These are phyloP conservation scores for Bradypodion pumilum DNA, from an alignment of 2,797 vertebrate species.

Conservation along the genomic window DNA sequence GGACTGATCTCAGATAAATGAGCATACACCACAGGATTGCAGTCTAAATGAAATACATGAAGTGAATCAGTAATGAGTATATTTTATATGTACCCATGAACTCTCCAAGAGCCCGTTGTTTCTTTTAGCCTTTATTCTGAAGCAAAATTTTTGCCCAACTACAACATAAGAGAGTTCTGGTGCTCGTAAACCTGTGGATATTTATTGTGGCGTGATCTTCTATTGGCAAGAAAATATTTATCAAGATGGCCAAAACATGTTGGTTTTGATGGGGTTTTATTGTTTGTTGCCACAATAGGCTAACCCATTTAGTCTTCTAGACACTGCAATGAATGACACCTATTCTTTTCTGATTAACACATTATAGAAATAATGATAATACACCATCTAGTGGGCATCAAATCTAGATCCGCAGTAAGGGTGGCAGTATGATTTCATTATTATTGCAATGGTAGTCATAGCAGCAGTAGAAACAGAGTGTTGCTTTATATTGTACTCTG, in stretches of 20 bases:
- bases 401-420: background rate
- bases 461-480: no score
- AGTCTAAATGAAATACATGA: background rate
- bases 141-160: background rate
- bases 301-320: background rate
- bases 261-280: background rate
- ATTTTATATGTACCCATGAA: background rate
- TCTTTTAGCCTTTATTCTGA: background rate
- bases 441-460: no score
- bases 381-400: constrained; percentile 28
- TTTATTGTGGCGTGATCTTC: background rate
- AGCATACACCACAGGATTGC: no score
- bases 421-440: background rate
- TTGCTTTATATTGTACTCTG: no score
- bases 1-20: no score
- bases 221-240: background rate
- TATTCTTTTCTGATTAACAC: background rate
- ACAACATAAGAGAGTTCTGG: background rate
- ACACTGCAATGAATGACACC: background rate
- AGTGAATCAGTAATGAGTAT: background rate
- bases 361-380: constrained; percentile 12
- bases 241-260: background rate
- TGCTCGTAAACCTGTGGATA: background rate
- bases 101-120: background rate
- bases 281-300: background rate